Percentiles rank a stretch among this genome's conserved stretches.
phyloP scores from a whole-genome alignment of 2,888 invertebrate genomes.

The Harpagoxenus sublaevis region DNA sequence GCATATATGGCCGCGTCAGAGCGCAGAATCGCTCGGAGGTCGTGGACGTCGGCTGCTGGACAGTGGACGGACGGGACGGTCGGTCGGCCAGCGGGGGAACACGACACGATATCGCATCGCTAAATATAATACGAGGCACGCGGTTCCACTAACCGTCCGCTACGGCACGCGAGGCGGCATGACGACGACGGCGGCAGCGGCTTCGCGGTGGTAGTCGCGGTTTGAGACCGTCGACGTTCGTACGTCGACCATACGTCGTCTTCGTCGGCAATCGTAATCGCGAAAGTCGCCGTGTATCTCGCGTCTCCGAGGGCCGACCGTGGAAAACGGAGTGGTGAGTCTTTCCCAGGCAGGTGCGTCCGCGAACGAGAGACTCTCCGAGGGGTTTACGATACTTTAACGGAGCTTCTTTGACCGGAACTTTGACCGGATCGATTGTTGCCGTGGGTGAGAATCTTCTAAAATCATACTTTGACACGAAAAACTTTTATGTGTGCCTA shows the following conservation, averaged over 20 bases:
- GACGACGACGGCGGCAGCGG: constrained; percentile 6
- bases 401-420: not conserved
- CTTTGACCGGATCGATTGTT: not conserved
- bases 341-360: not conserved
- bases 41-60: constrained; percentile 61
- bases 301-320: not conserved
- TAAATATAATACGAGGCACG: constrained; percentile 83
- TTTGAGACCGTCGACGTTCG: constrained; percentile 33
- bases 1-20: not conserved
- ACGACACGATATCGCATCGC: constrained; percentile 70
- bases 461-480: not conserved
- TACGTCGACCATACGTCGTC: constrained; percentile 46
- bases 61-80: constrained; percentile 6
- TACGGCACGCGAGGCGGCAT: constrained; percentile 28
- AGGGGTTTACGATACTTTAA: not conserved
- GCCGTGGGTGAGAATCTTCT: not conserved
- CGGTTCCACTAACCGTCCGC: constrained; percentile 67
- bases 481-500: not conserved
- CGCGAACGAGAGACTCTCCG: not conserved
- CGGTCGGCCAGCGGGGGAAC: constrained; percentile 33
- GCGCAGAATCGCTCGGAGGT: constrained; percentile 71
- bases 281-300: not conserved
- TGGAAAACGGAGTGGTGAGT: not conserved
- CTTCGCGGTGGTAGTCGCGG: constrained; percentile 38
- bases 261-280: constrained; percentile 13